Conservation (phyloP, 1,140 invertebrate genomes). For the Mycetomoellerius zeteki region DNA sequence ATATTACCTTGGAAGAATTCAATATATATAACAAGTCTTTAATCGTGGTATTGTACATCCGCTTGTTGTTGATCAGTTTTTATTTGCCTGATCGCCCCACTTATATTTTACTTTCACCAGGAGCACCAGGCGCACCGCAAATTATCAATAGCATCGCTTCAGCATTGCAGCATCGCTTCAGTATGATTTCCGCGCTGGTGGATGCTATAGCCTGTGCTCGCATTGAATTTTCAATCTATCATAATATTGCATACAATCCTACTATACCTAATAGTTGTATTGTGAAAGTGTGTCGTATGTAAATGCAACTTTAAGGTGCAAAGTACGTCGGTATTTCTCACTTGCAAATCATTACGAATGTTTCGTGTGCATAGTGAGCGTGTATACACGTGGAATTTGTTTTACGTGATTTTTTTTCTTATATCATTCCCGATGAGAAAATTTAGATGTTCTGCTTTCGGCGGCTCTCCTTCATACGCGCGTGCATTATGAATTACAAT, state of each 20-base stretch:
- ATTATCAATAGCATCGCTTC: constrained; percentile 24
- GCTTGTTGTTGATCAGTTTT: neutral
- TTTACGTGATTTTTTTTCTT: neutral
- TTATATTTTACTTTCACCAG: constrained; percentile 15
- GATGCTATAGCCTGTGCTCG: constrained; percentile 12
- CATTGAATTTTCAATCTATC: constrained; percentile 9
- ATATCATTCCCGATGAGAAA: neutral
- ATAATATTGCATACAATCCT: neutral
- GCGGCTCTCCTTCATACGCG: neutral
- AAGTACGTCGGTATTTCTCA: neutral
- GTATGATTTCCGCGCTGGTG: constrained; percentile 9
- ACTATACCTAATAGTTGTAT: neutral
- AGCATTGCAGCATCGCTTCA: constrained; percentile 3
- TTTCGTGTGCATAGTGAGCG: neutral
- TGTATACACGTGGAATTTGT: neutral
- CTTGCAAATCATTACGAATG: constrained; percentile 3
- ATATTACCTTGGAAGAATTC: neutral
- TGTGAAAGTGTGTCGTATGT: constrained; percentile 45
- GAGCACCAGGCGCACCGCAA: constrained; percentile 14
- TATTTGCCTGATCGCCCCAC: neutral
- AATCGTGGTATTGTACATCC: neutral
- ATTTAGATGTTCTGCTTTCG: neutral
- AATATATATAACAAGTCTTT: neutral
- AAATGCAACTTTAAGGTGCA: constrained; percentile 20
- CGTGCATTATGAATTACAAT: neutral